Evolutionary conservation across 1,140 invertebrate genomes (phyloP), one percentile per base, ranked within the genome.

Genomic region (Tetranychus cinnabarinus): DNA sequence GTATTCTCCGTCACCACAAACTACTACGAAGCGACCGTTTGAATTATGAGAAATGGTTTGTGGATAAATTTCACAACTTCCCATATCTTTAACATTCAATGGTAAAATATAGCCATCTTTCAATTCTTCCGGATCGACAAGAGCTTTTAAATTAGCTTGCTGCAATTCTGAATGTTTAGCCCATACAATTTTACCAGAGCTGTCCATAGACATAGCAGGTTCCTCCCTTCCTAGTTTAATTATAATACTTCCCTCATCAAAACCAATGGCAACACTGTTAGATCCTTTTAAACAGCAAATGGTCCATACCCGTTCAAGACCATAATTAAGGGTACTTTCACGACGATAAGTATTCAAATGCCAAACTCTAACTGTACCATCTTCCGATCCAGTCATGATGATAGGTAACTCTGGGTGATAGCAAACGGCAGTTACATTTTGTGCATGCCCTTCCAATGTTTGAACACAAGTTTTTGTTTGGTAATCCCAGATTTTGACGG

Each of bases 401-500:
- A 99, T 90, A 0, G 96, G 96, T 57, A 99, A 73, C 72, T 97
- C 93, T 0, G 96, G 93, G 75, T 99, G 96, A 74, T 98, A 99
- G 62, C 72, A 70, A 12, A 81, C 79, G 79, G 81, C 78, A 0
- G 90, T 87, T 58, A 99, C 88, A 72, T 98, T 99, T 68, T 97
- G 88, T 0, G 87, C 84, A 75, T 99, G 96, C 8, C 85, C 93
- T 73, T 97, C 92, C 33, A 99, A 73, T 0, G 93, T 98, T 71
- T 98, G 93, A 0, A 99, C 95, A 74, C 95, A 99, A 0, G 91
- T 97, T 75, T 98, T 99, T 72, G 97, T 99, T 71, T 80, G 79
- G 72, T 98, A 99, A 72, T 99, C 96, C 96, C 96, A 99, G 65
- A 99, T 97, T 75, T 97, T 98, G 0, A 97, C 90, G 1, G 89